Base-by-base conservation (phyloP, 2,888 invertebrate species). In the Euzetes globulus region DNA sequence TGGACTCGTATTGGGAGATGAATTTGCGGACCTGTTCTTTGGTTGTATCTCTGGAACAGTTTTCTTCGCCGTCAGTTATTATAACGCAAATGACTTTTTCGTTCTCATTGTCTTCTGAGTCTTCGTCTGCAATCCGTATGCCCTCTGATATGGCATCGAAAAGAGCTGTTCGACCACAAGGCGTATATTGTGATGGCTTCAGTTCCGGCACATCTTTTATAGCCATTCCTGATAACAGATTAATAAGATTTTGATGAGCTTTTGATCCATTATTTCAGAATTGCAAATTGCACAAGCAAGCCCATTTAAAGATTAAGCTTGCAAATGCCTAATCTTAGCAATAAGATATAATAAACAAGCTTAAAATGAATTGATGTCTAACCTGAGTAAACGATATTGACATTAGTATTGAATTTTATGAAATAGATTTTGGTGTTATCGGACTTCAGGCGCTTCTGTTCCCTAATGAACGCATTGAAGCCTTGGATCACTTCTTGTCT, bases 31-130 rank as follows among this genome's bases (percentile, higher is more conserved):
- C 41, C 19, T 65, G 65, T 1, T 65, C 65, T 37, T 65, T 65
- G n/a, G 65, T 65, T 19, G 65, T 65, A 11, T 65, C 65, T n/a
- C 47, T 1, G 9, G 71, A 71, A 29, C 41, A 47, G 47, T 47
- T 71, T 17, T 71, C 71, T 71, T 71, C 71, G 50, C 71, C 71
- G 22, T 71, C 71, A 17, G 71, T 50, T 9, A 71, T 71, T 17
- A 71, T 71, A 37, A 71, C 52, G 22, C 71, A 47, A 47, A 71
- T 47, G 1, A 71, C 71, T 50, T 22, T 47, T 13, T 47, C 71
- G 25, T 71, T 52, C 29, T 71, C 52, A 11, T 2, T 29, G 13
- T 58, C 58, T 22, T 58, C 27, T 17, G 13, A 17, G 19, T 50
- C 29, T 22, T 71, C 50, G 11, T 45, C 70, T n/a, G 71, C 71